Conservation (phyloP, 2,113 vertebrate species). For the Pomatorhinus ruficollis region DNA sequence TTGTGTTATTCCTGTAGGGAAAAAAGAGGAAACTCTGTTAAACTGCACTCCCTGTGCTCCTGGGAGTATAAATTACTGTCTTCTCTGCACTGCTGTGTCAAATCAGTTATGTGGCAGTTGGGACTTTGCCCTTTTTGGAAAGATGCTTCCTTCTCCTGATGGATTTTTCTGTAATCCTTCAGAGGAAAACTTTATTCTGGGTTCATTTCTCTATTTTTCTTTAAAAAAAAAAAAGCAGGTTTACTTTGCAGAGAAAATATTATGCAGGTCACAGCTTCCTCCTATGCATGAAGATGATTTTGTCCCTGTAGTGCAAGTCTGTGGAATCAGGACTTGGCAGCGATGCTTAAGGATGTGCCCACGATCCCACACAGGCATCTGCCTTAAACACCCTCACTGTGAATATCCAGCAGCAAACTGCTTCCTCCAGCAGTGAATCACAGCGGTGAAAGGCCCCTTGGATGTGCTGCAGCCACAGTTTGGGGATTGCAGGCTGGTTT, state of each 20-base stretch:
- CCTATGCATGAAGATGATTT: not conserved
- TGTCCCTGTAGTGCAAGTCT: not conserved
- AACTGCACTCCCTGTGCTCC: not conserved
- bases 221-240: not conserved
- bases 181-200: not conserved
- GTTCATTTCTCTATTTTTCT: not conserved
- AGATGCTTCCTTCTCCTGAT: not conserved
- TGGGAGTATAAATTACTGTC: not conserved
- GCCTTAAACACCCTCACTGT: not conserved
- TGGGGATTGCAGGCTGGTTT: not conserved
- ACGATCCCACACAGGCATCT: not conserved
- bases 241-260: slow-evolving; percentile 14
- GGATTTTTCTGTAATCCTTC: not conserved
- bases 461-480: not conserved
- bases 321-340: slow-evolving; percentile 11
- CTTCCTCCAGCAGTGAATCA: not conserved
- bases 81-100: not conserved
- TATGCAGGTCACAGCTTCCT: slow-evolving; percentile 13
- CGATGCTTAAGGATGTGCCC: not conserved
- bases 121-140: not conserved
- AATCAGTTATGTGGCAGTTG: not conserved
- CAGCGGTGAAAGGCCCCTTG: fast-evolving
- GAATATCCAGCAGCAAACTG: not conserved
- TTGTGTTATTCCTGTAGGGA: not conserved
- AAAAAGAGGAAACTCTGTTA: not conserved